Evolutionary conservation across 2,797 vertebrate species (phyloP).

Genomic region (Scyliorhinus canicula): DNA sequence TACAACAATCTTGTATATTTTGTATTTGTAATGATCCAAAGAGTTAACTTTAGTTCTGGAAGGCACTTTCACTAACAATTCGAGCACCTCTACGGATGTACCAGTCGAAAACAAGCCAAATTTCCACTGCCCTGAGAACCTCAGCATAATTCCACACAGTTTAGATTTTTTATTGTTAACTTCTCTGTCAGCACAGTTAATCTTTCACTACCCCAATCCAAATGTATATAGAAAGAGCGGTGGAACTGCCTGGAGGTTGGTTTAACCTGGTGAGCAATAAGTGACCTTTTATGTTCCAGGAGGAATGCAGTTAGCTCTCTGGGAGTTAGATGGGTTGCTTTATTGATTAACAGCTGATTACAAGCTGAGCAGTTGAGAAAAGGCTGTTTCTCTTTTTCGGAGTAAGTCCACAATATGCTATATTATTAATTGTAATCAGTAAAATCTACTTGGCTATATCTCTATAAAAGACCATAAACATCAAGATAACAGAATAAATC

Average conservation of each 20-base stretch:
- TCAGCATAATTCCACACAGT: not conserved
- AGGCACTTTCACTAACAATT: not conserved
- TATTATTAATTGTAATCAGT: not conserved
- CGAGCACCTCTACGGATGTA: not conserved
- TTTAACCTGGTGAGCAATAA: not conserved
- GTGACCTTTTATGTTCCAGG: not conserved
- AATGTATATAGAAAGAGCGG: not conserved
- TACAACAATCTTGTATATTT: too few relatives aligned
- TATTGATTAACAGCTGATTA: constrained; percentile 10
- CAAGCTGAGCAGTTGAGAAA: not conserved
- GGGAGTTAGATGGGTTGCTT: not conserved
- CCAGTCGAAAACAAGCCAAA: not conserved
- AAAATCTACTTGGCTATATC: not conserved
- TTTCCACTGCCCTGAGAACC: not conserved
- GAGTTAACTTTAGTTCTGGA: not conserved
- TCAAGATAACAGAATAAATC: not conserved
- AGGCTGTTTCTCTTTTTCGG: not conserved
- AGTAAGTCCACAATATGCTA: not conserved
- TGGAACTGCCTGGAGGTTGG: not conserved
- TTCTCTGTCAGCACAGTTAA: not conserved
- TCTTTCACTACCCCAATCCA: not conserved
- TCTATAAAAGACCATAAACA: not conserved
- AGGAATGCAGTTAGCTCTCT: not conserved
- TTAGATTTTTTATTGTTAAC: not conserved
- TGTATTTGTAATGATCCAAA: not conserved